phyloP scores from a whole-genome alignment of 2,797 vertebrate genomes.

The Borostomias antarcticus region DNA sequence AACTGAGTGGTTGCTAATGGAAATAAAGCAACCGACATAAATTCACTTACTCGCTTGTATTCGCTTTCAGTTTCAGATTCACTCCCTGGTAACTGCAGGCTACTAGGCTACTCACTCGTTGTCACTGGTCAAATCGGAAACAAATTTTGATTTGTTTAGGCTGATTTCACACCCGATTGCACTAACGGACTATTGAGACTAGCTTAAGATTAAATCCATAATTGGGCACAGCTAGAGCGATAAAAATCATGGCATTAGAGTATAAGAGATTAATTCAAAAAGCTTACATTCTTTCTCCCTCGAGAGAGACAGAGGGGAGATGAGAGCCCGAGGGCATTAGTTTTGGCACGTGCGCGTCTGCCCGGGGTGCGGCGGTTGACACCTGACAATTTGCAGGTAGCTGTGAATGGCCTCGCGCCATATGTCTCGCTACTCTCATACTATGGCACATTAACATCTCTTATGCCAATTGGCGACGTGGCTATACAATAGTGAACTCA shows the following conservation, averaged over 20 bases:
- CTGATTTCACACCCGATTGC: background rate
- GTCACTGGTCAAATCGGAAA: background rate
- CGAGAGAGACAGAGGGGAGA: background rate
- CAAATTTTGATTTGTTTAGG: background rate
- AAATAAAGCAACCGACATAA: too few species aligned
- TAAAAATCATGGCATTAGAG: background rate
- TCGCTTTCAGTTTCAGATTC: too few species aligned
- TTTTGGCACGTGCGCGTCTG: slow-evolving; percentile 40
- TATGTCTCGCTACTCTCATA: background rate
- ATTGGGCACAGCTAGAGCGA: background rate
- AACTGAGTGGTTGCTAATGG: too few species aligned
- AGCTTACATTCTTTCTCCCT: background rate
- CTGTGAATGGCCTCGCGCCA: slow-evolving; percentile 11
- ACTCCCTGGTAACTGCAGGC: too few species aligned
- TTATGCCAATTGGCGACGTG: background rate
- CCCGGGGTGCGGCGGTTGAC: slow-evolving; percentile 30
- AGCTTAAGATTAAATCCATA: background rate
- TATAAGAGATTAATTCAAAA: background rate
- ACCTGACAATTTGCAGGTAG: slow-evolving; percentile 35
- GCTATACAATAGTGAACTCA: background rate
- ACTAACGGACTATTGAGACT: background rate
- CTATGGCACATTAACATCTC: slow-evolving; percentile 9
- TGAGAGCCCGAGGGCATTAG: slow-evolving; percentile 7
- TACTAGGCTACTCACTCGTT: too few species aligned
- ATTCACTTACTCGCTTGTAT: too few species aligned